Evolutionary conservation across 1,140 invertebrate species (phyloP), one percentile per base, ranked within the genome.

Genomic region (Agraylea sexmaculata): DNA sequence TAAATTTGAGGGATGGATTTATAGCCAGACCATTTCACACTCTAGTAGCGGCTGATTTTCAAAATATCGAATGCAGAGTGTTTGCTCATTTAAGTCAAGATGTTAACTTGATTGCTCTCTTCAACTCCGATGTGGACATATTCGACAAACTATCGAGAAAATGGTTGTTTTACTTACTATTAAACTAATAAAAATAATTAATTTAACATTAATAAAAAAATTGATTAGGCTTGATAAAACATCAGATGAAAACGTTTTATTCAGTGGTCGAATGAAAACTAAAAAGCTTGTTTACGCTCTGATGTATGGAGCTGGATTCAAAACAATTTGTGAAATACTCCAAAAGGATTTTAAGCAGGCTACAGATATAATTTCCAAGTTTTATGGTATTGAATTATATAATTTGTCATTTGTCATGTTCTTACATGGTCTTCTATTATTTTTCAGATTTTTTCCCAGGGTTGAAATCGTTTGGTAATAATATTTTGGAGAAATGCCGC

Each of bases 211-310:
- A 23, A 10, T 37, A 12, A 31, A 31, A 31, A 7, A 10, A 7
- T 25, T 21, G 25, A 34, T 13, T 19, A 73, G 70, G 69, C 42
- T 69, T 17, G 50, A 52, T 37, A 57, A 55, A 43, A 6, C 13
- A 7, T 11, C 47, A 2, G 47, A 40, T 17, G 43, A 29, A 47
- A 60, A 49, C 8, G 48, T 58, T 37, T 40, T 23, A 7, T 21
- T 28, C 4, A 53, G 51, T 15, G 69, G 74, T 12, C 60, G 74
- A 47, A 72, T 73, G 52, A 64, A 66, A 31, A 74, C 71, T 7
- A 75, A 77, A 53, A 63, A 68, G 36, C 52, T 77, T 8, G 68
- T 75, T 35, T 77, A 77, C 55, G 71, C 71, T 23, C 62, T 70
- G 13, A 60, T 75, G 61, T 77, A 77, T 60, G 74, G 74, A 41